Conservation (phyloP, 2,113 vertebrate genomes). For the Limanda limanda region DNA sequence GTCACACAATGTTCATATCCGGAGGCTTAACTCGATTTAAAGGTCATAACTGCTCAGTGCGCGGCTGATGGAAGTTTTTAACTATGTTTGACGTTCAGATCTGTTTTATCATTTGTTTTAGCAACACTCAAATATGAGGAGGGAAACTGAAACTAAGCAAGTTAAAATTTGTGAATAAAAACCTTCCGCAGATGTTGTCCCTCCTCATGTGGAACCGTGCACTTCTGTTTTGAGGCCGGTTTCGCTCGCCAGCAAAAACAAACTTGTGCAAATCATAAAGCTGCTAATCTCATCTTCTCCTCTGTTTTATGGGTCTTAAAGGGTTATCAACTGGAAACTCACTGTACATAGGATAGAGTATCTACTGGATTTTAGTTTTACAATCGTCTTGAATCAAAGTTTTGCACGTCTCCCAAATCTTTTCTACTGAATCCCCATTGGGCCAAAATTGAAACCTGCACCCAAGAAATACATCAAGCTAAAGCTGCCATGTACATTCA, state of each 20-base stretch:
- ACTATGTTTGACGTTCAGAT: conserved; percentile 12
- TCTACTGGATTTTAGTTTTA: neutral
- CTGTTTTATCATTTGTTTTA: conserved; percentile 40
- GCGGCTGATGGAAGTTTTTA: neutral
- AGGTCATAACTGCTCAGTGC: neutral
- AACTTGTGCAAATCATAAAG: conserved; percentile 32
- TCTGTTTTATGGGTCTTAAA: neutral
- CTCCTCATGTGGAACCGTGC: conserved; percentile 47
- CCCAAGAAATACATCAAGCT: neutral
- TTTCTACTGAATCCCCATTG: neutral
- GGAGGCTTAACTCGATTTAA: neutral
- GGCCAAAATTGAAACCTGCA: neutral
- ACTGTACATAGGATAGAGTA: neutral
- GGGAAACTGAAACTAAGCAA: neutral
- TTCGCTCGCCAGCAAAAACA: conserved; percentile 40
- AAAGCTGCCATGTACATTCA: too few relatives aligned
- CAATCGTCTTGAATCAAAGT: neutral
- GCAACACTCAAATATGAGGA: neutral
- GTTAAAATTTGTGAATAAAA: conserved; percentile 12
- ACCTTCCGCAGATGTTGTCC: conserved; percentile 49
- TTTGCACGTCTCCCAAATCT: too few relatives aligned
- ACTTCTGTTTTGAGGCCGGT: conserved; percentile 17
- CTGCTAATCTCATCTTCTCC: conserved; percentile 45
- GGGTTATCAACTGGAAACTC: neutral
- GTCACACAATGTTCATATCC: neutral